These are phyloP conservation scores for Nannoperca australis DNA, from an alignment of 2,797 vertebrate species.

Conservation along the genomic window DNA sequence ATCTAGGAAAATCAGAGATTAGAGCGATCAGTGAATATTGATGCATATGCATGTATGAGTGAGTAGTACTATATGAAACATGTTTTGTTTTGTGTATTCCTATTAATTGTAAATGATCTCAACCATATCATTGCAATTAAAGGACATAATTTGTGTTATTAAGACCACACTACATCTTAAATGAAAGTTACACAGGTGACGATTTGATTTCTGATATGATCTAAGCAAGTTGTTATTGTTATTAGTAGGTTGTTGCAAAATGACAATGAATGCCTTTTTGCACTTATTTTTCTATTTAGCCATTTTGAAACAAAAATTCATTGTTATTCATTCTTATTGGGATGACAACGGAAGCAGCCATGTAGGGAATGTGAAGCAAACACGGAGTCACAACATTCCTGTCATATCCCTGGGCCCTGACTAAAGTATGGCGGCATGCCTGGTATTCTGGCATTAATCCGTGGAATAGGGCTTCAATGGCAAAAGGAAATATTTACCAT, in stretches of 20 bases:
- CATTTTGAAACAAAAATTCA: conserved; percentile 54
- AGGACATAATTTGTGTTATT: not conserved
- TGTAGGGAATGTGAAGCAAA: conserved; percentile 67
- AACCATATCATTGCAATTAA: not conserved
- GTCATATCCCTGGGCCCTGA: conserved; percentile 59
- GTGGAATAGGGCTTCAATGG: conserved; percentile 67
- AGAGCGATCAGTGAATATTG: not conserved
- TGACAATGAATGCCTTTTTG: conserved; percentile 9
- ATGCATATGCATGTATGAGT: not conserved
- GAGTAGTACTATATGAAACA: not conserved
- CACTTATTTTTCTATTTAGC: not conserved
- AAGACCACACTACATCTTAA: not conserved
- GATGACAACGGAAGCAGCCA: conserved; percentile 56
- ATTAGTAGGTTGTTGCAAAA: not conserved
- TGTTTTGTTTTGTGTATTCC: not conserved
- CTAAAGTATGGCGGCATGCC: conserved; percentile 65
- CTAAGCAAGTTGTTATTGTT: not conserved
- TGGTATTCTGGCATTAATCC: conserved; percentile 76
- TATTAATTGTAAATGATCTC: not conserved
- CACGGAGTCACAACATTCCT: conserved; percentile 80
- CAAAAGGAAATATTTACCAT: conserved; percentile 80
- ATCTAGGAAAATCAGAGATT: not conserved
- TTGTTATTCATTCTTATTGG: conserved; percentile 39
- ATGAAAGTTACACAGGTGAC: not conserved
- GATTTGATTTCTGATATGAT: not conserved